phyloP scores from a whole-genome alignment of 2,113 vertebrate species.

The Myocastor coypus region DNA sequence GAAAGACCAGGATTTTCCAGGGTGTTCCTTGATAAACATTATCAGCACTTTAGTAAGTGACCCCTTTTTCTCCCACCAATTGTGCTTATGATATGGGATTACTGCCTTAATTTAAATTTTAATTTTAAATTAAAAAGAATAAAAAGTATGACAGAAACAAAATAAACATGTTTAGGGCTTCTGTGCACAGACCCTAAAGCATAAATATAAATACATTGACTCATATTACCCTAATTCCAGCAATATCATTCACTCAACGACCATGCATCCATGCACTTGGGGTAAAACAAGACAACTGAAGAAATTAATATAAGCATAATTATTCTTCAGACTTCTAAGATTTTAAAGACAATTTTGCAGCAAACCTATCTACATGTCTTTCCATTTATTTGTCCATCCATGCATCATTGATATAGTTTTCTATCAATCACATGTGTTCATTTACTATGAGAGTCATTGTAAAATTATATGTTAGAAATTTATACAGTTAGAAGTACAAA shows the following conservation, averaged over 20 bases:
- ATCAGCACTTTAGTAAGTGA: neutral
- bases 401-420: neutral
- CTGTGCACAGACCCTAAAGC: neutral
- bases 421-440: neutral
- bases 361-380: neutral
- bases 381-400: neutral
- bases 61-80: neutral
- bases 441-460: neutral
- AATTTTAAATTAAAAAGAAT: neutral
- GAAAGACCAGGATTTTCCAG: neutral
- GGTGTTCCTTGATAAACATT: neutral
- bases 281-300: neutral
- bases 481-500: neutral
- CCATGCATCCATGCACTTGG: neutral
- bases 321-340: neutral
- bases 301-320: neutral
- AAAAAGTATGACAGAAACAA: neutral
- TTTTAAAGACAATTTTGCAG: neutral
- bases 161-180: neutral
- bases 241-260: neutral
- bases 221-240: neutral
- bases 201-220: neutral
- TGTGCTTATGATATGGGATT: neutral
- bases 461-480: neutral
- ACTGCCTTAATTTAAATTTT: too few species aligned